A percentile compares a stretch with the other conserved stretches of the same genome.
Conservation (phyloP, 2,797 vertebrate species). For the Platalea minor region DNA sequence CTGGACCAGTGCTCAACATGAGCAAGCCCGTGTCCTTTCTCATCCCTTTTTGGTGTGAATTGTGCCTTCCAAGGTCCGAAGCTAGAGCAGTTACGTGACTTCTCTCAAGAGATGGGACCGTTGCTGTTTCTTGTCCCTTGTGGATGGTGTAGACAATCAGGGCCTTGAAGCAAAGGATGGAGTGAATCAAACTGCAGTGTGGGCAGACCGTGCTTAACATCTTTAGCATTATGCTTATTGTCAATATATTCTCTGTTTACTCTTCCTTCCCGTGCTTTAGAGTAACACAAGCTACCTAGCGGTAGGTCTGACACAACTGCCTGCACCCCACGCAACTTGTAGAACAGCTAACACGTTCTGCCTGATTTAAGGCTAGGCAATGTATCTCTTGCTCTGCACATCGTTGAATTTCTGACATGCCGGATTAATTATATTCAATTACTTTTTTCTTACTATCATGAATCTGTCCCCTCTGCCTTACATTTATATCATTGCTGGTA, state of each 20-base stretch:
- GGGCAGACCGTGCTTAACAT: not conserved
- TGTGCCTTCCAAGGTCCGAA: not conserved
- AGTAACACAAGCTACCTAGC: not conserved
- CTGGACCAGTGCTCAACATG: not conserved
- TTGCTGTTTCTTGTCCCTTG: not conserved
- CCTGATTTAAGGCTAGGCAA: not conserved
- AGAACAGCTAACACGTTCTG: not conserved
- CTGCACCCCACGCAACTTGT: not conserved
- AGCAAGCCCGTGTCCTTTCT: not conserved
- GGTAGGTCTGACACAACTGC: not conserved
- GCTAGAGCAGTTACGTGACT: not conserved
- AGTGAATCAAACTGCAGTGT: not conserved
- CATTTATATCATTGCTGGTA: not conserved
- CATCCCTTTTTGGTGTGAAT: not conserved
- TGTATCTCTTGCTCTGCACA: not conserved
- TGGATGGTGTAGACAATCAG: not conserved
- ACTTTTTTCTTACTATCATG: not conserved
- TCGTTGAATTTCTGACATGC: not conserved
- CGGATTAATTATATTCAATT: not conserved
- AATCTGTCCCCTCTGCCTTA: not conserved
- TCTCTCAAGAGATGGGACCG: not conserved
- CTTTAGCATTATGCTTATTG: not conserved
- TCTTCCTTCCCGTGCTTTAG: not conserved
- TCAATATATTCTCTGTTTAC: not conserved
- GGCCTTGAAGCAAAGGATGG: not conserved